Base-by-base conservation (phyloP, 2,113 vertebrate genomes). In the Silurus meridionalis region DNA sequence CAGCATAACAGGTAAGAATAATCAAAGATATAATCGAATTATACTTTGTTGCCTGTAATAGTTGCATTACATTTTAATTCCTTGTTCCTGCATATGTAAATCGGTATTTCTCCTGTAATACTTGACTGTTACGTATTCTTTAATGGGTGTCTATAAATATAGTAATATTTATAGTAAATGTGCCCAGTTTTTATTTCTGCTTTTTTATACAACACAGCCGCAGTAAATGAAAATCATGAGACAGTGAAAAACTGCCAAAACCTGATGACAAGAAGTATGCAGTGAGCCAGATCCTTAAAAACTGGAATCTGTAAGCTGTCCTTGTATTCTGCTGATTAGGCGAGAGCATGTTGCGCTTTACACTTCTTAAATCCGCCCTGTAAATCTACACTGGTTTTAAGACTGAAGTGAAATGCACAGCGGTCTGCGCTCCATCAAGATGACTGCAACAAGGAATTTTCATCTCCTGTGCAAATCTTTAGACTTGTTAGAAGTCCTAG, bases 361-460 rank as follows among this genome's bases (percentile, higher is more conserved):
- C 55, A 17, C 37, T 11, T 28, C 13, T 67, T 52, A 28, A 7
- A 63, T 69, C 52, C 75, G 28, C 72, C 69, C 55, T 61, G 23
- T 75, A 52, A 8, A 6, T 69, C 48, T 67, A 53, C 25, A 81
- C 53, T 67, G 11, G 15, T 6, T 0, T 21, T 66, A 15, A 23
- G 57, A 66, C 61, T 83, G 17, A 83, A 25, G 28, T 77, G 37
- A 55, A 84, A 15, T 58, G 71, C 53, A 80, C 58, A 37, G 55
- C 25, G 19, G 1, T 80, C 23, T 6, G 63, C 89, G 85, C 25
- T 85, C 46, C 72, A 89, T 10, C 2, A 71, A 75, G 25, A 86
- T 75, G 74, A 89, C 74, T 83, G 37, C 91, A 91, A 90, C 89
- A 89, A 89, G 88, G 84, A 82, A 80, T 92, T 92, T 93, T 92